These are phyloP conservation scores for Agrilus planipennis DNA, from an alignment of 1,140 invertebrate genomes.

Conservation along the genomic window DNA sequence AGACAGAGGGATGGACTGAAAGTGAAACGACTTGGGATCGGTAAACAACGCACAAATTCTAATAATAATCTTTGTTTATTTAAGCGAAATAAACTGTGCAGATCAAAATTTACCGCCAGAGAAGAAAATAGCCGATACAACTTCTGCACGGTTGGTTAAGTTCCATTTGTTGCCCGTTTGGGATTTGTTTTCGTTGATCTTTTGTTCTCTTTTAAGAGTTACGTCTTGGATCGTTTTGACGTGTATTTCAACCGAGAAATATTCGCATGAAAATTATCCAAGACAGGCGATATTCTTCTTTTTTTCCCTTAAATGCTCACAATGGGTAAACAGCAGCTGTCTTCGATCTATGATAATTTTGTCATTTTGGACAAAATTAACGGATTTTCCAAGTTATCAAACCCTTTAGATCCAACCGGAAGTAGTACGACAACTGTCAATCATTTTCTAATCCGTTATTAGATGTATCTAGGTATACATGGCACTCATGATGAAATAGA, in stretches of 20 bases:
- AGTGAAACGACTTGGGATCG: neutral
- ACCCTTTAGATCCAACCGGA: too few relatives aligned
- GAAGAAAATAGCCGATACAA: conserved; percentile 7
- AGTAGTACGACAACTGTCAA: too few relatives aligned
- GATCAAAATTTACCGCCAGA: conserved; percentile 7
- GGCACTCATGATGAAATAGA: too few relatives aligned
- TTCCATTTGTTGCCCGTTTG: conserved; percentile 2
- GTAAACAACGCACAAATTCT: neutral
- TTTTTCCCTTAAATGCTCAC: too few relatives aligned
- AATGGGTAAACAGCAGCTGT: too few relatives aligned
- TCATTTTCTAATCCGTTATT: too few relatives aligned
- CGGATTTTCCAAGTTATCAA: too few relatives aligned
- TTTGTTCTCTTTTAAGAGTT: neutral
- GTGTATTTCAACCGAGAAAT: neutral
- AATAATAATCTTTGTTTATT: conserved; percentile 10
- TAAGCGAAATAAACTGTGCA: conserved; percentile 8
- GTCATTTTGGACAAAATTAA: too few relatives aligned
- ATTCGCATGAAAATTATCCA: conserved; percentile 2
- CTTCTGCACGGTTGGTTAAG: conserved; percentile 9
- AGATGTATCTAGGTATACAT: too few relatives aligned
- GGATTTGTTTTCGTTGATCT: conserved; percentile 9
- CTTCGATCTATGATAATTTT: too few relatives aligned
- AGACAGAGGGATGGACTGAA: neutral
- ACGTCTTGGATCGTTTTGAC: conserved; percentile 7
- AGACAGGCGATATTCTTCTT: too few relatives aligned